Evolutionary conservation across 2,888 invertebrate species (phyloP), one percentile per base, ranked within the genome.

Genomic region (Diaphora mendica): DNA sequence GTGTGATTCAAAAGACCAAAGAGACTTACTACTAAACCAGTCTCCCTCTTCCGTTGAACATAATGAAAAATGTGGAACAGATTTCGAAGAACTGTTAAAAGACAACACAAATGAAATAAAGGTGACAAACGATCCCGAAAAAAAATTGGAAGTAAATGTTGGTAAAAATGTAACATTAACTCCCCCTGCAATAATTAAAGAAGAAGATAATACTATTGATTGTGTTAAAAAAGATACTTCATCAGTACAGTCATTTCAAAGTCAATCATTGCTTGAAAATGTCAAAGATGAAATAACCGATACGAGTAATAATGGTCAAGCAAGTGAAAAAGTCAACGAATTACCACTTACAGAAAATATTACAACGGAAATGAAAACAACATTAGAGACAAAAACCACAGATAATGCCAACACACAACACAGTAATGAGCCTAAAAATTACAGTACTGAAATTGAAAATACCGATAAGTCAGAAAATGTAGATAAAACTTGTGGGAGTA

Each of bases 51-150:
- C 76, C 64, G 78, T 71, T 65, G 92, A 91, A 71, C 86, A 83
- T 77, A 81, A 85, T 76, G 65, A 88, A 17, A 95, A 95, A 89
- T 92, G 93, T 87, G 95, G 93, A 83, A 96, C 95, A 62, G 96
- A 96, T 86, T 96, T 95, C 85, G 96, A 96, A 86, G 96, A 96
- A 83, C 85, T 96, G 66, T 85, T 96, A 44, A 96, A 94, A 88
- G 95, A 96, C 83, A 96, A 92, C 71, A 94, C 95, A 35, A 95
- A 94, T 86, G 94, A 96, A 90, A 95, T 95, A 70, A 96, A 96
- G 90, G 85, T 94, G 26, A 91, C 90, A 26, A 95, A 93, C 83
- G 90, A 93, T 75, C 90, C 92, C 26, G 94, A 94, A 73, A 95
- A 93, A 82, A 94, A 93, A 85, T 87, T 94, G 59, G 94, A 95